Evolutionary conservation across 1,140 invertebrate species (phyloP), one percentile per base, ranked within the genome.

Genomic region (Nylanderia fulva): DNA sequence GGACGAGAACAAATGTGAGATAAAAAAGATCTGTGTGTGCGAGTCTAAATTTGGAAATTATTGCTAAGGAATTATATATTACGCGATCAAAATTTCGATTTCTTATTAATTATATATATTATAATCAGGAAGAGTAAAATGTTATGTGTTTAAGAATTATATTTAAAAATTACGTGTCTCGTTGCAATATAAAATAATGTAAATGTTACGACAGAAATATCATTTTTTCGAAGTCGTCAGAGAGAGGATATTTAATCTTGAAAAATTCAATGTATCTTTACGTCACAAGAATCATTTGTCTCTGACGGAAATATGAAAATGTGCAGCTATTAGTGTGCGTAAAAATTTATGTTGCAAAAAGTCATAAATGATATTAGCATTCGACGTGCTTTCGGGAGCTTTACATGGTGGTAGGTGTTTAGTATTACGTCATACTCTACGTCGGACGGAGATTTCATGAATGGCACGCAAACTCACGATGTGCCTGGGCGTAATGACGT

Each of bases 401-500:
- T 79, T 39, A 56, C 54, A 45, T 33, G 15, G 3, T n/a, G 29
- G 21, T 64, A 68, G 75, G 45, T 36, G 42, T 52, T 36, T 52
- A 39, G 42, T 54, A 54, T 79, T 79, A 79, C 76, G 76, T 79
- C 76, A 79, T 18, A 52, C 42, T 11, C 61, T 21, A 18, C 61
- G 15, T 48, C 24, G 21, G 72, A 66, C 61, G 63, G n/a, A 4
- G 21, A 79, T 79, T 77, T 79, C 76, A 79, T 79, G 76, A 79
- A 79, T 79, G 76, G 21, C 68, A 54, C 48, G 48, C 61, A 68
- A 79, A 68, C 66, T 56, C 63, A 56, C 63, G 76, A 66, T 21
- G 45, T 48, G 76, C 76, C 63, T 68, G 42, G 75, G 75, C 42
- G 42, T 77, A 39, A 29, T 77, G 75, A 77, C 75, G 75, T 77